phyloP scores from a whole-genome alignment of 2,888 invertebrate genomes.

The Cataglyphis altisquamis region DNA sequence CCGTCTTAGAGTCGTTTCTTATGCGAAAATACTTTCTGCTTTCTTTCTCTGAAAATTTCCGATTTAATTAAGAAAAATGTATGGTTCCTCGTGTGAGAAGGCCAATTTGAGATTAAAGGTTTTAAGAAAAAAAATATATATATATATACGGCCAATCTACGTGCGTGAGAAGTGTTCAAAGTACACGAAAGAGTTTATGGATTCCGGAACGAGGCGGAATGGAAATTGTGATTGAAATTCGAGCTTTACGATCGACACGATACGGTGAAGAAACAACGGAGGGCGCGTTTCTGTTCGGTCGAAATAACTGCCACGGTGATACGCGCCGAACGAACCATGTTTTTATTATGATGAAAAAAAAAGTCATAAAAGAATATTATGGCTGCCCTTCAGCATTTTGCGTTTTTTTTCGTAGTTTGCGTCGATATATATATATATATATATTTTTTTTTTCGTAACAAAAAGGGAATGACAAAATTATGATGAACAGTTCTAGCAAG shows the following conservation, averaged over 20 bases:
- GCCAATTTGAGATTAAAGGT: constrained; percentile 15
- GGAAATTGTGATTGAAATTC: constrained; percentile 65
- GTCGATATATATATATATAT: background rate
- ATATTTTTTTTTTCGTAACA: background rate
- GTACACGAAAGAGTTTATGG: constrained; percentile 58
- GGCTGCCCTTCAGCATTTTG: background rate
- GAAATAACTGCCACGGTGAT: constrained; percentile 14
- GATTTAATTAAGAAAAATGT: background rate
- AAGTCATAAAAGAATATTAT: constrained; percentile 19
- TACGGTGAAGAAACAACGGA: constrained; percentile 36
- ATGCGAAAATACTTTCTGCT: background rate
- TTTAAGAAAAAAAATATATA: background rate
- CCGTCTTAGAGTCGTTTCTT: background rate
- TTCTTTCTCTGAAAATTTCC: background rate
- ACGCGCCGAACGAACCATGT: constrained; percentile 1
- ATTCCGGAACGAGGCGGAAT: constrained; percentile 38
- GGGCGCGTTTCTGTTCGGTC: background rate
- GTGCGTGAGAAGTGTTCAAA: constrained; percentile 58
- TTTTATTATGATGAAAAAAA: constrained; percentile 40
- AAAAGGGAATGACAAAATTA: background rate
- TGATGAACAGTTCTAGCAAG: constrained; percentile 9
- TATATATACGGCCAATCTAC: background rate
- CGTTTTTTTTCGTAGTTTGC: background rate
- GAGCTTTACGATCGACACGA: constrained; percentile 55
- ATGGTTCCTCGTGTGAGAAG: background rate